Conservation (phyloP, 2,797 vertebrate species). For the Nothura maculosa region DNA sequence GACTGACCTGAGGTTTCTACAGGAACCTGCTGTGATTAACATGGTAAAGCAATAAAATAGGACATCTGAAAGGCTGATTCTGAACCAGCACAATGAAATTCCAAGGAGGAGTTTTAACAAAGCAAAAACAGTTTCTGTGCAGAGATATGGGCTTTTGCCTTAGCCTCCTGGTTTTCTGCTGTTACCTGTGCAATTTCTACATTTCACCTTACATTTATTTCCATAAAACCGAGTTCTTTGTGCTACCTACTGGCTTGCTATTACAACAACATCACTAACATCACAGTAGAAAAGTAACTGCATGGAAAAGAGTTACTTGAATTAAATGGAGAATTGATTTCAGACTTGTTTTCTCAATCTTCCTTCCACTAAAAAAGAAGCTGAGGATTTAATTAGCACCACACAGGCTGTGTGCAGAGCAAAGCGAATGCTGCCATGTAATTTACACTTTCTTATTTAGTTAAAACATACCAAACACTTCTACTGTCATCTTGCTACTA, state of each 20-base stretch:
- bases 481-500: not conserved
- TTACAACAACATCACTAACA: not conserved
- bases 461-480: not conserved
- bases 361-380: constrained; percentile 29
- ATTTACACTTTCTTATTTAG: constrained; percentile 50
- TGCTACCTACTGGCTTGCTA: not conserved
- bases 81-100: not conserved
- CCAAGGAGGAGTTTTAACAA: not conserved
- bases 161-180: not conserved
- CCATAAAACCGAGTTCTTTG: not conserved
- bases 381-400: constrained; percentile 73
- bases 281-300: constrained; percentile 23
- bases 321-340: constrained; percentile 59
- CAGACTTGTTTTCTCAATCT: constrained; percentile 19
- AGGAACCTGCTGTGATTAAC: not conserved
- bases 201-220: not conserved
- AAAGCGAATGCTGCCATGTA: not conserved
- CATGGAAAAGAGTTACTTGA: constrained; percentile 55
- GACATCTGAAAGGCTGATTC: not conserved
- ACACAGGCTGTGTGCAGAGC: constrained; percentile 31
- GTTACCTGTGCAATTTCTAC: not conserved
- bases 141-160: not conserved
- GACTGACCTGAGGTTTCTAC: not conserved
- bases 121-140: not conserved
- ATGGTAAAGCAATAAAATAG: not conserved